Evolutionary conservation across 2,888 invertebrate genomes (phyloP).

Genomic region (Stenolophus ochropezus): DNA sequence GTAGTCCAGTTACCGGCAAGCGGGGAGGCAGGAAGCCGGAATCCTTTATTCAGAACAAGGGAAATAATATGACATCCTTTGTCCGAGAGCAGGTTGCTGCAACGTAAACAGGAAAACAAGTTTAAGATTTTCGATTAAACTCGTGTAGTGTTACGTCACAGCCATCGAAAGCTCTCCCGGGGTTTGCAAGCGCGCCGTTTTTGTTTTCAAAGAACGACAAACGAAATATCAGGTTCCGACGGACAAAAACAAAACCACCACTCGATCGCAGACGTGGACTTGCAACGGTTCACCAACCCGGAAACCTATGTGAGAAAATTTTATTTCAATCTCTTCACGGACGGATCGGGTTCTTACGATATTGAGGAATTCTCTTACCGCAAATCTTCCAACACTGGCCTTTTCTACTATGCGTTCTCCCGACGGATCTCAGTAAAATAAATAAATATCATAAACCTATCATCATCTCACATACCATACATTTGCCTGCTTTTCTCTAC

Average conservation of each 20-base stretch:
- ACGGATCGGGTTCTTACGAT: not conserved
- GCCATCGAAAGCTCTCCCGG: conserved; percentile 36
- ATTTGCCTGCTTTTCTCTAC: too few species aligned
- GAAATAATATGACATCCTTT: conserved; percentile 43
- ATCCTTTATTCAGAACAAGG: conserved; percentile 37
- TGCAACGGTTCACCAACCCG: not conserved
- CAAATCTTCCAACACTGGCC: not conserved
- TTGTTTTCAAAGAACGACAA: conserved; percentile 50
- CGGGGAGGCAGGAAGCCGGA: conserved; percentile 8
- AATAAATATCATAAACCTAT: too few species aligned
- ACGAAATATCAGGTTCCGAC: conserved; percentile 41
- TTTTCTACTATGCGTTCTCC: too few species aligned
- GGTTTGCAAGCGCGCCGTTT: conserved; percentile 33
- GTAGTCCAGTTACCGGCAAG: conserved; percentile 11
- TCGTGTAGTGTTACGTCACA: conserved; percentile 47
- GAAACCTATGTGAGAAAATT: conserved; percentile 43
- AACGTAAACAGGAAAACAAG: conserved; percentile 46
- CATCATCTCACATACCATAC: too few species aligned
- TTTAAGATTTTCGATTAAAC: conserved; percentile 48
- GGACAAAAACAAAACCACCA: conserved; percentile 42
- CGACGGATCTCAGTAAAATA: too few species aligned
- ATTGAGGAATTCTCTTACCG: not conserved
- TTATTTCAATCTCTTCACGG: conserved; percentile 25
- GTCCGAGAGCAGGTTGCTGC: conserved; percentile 33
- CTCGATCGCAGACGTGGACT: conserved; percentile 1